Percentiles rank a stretch among this genome's conserved stretches.
Conservation (phyloP, 2,888 invertebrate species). For the Drosophila ustulata region DNA sequence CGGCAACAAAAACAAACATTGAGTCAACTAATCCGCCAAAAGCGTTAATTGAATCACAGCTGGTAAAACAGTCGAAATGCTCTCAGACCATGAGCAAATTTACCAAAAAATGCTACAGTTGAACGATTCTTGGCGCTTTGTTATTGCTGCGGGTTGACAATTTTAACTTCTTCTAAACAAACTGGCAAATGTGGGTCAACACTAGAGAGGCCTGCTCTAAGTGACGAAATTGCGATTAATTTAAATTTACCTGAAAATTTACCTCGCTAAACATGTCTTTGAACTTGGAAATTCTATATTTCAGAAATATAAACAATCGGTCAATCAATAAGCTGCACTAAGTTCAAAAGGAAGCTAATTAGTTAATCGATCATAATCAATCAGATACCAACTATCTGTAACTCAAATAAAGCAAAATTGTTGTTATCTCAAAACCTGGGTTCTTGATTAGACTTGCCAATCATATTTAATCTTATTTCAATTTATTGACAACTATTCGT, state of each 20-base stretch:
- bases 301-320: no score
- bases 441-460: not conserved
- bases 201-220: not conserved
- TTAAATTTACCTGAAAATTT: not conserved
- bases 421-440: not conserved
- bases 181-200: not conserved
- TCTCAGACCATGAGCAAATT: not conserved
- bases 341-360: no score
- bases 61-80: slow-evolving; percentile 17
- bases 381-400: not conserved
- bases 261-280: no score
- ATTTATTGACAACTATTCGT: not conserved
- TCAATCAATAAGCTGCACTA: no score
- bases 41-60: slow-evolving; percentile 26
- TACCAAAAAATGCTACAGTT: slow-evolving; percentile 9
- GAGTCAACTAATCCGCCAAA: slow-evolving; percentile 37
- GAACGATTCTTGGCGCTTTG: slow-evolving; percentile 10
- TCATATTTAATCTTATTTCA: not conserved
- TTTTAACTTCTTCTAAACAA: not conserved
- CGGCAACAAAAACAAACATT: slow-evolving; percentile 10
- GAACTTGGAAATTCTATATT: no score
- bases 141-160: not conserved
- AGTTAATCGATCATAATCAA: not conserved
- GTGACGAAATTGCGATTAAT: not conserved
- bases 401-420: not conserved